Conservation (phyloP, 2,888 invertebrate species). For the Eupithecia abbreviata region DNA sequence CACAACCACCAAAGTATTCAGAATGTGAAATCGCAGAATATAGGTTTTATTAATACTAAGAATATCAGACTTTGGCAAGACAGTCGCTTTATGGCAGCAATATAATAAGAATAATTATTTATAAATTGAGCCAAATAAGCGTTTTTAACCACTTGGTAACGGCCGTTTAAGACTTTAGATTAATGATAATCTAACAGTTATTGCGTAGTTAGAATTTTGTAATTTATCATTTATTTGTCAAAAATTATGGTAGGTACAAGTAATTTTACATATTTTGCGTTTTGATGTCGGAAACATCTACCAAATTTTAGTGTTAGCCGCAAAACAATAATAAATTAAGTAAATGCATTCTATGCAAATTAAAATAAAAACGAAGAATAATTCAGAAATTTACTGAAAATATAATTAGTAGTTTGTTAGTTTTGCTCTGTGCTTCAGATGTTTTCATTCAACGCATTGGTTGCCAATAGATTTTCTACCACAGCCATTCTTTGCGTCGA, state of each 20-base stretch:
- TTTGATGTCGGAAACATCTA: not conserved
- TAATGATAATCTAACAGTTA: not conserved
- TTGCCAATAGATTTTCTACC: not conserved
- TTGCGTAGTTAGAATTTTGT: not conserved
- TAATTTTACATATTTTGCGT: not conserved
- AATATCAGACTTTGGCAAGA: constrained; percentile 40
- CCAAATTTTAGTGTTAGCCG: not conserved
- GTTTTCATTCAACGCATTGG: not conserved
- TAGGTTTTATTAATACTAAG: constrained; percentile 18
- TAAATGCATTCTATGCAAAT: constrained; percentile 1
- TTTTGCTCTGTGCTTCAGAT: not conserved
- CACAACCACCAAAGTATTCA: constrained; percentile 1
- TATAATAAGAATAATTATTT: constrained; percentile 12
- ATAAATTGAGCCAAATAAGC: constrained; percentile 13
- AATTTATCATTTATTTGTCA: not conserved
- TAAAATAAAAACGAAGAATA: not conserved
- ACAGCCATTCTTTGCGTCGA: not conserved
- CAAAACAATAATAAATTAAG: not conserved
- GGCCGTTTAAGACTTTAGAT: not conserved
- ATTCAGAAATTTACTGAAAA: not conserved
- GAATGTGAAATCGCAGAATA: not conserved
- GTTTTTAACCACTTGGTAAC: not conserved
- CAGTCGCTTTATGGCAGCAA: constrained; percentile 41
- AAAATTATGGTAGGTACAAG: not conserved
- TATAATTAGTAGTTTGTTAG: no score